Conservation (phyloP, 2,113 vertebrate species). For the Plotosus lineatus region DNA sequence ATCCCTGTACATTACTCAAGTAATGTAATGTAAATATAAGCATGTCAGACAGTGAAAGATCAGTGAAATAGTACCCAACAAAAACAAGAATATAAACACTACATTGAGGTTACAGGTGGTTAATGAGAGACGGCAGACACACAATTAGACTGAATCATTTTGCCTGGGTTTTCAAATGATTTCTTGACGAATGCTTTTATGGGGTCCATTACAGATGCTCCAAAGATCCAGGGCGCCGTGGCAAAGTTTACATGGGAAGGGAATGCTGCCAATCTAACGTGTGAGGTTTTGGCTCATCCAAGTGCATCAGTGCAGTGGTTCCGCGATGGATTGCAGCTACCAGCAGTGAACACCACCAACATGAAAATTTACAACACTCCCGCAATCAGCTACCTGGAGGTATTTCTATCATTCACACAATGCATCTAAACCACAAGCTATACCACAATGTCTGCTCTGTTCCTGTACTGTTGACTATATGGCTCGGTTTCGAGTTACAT, state of each 20-base stretch:
- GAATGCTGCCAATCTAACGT: constrained; percentile 93
- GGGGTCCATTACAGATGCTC: constrained; percentile 79
- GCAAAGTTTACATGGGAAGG: constrained; percentile 92
- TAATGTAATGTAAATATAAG: too few species aligned
- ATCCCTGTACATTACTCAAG: too few species aligned
- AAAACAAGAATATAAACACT: too few species aligned
- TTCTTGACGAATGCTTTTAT: background rate
- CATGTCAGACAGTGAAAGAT: too few species aligned
- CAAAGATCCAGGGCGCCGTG: constrained; percentile 86
- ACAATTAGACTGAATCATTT: background rate
- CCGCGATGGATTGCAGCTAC: constrained; percentile 85
- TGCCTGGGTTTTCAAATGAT: background rate
- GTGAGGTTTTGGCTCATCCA: constrained; percentile 91
- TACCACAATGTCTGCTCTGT: background rate
- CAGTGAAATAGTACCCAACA: too few species aligned
- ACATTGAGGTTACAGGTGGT: too few species aligned
- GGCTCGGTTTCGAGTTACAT: background rate
- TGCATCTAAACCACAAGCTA: constrained; percentile 10
- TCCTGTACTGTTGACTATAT: too few species aligned
- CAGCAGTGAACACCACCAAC: constrained; percentile 86
- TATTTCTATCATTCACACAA: constrained; percentile 49
- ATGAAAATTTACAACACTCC: constrained; percentile 89
- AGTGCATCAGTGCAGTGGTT: constrained; percentile 88
- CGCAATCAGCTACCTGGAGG: constrained; percentile 86
- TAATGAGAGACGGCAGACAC: too few species aligned